These are phyloP conservation scores for Scaptodrosophila lebanonensis DNA, from an alignment of 1,140 invertebrate genomes.

Conservation along the genomic window DNA sequence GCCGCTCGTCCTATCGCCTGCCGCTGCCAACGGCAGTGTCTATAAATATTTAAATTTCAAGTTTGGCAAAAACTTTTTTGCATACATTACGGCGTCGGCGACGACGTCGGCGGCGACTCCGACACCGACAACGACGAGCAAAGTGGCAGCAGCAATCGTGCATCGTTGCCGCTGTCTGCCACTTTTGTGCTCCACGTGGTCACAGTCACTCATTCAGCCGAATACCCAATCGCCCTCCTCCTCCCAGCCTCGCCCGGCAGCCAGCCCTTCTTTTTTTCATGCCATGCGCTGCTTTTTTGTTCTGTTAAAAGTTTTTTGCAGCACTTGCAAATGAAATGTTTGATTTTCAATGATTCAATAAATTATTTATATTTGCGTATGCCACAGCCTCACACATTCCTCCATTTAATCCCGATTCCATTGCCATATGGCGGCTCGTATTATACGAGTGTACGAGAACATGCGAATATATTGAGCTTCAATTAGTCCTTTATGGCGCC, in stretches of 20 bases:
- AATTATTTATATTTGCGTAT: conserved; percentile 74
- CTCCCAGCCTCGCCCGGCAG: not conserved
- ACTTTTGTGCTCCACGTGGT: conserved; percentile 20
- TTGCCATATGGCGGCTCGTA: not conserved
- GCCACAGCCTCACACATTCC: conserved; percentile 11
- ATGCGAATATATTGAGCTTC: conserved; percentile 23
- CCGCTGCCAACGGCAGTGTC: conserved; percentile 54
- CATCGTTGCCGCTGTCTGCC: conserved; percentile 42
- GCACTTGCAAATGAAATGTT: conserved; percentile 75
- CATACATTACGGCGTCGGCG: conserved; percentile 54
- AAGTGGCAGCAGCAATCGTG: conserved; percentile 47
- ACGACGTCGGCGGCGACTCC: not conserved
- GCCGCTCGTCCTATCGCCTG: conserved; percentile 28
- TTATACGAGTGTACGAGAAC: not conserved
- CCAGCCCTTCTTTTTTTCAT: conserved; percentile 10
- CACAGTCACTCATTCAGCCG: conserved; percentile 33
- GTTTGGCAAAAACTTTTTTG: conserved; percentile 74
- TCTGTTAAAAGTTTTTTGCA: conserved; percentile 41
- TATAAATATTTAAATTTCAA: conserved; percentile 76
- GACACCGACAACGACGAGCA: too few species aligned
- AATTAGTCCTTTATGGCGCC: conserved; percentile 48
- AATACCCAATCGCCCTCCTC: too few species aligned
- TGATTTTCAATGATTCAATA: conserved; percentile 76
- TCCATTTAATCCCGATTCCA: conserved; percentile 11
- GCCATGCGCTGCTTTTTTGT: conserved; percentile 3